Percentiles rank a stretch among this genome's conserved stretches.
Conservation (phyloP, 2,888 invertebrate genomes). For the Alloscopus bannaensis region DNA sequence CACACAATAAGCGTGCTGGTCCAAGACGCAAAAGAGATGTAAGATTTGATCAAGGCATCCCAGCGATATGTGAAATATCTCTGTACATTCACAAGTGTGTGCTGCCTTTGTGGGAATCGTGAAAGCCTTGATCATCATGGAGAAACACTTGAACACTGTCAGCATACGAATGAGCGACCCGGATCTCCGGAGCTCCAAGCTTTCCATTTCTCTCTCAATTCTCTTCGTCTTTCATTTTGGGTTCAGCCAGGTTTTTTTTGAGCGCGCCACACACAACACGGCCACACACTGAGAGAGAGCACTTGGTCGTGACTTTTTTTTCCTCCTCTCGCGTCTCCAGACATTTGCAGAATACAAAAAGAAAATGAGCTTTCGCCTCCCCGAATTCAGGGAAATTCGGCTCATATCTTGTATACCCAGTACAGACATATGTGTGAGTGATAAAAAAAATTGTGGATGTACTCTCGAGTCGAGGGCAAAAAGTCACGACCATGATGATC, state of each 20-base stretch:
- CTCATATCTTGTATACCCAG: not conserved
- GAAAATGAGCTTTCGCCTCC: not conserved
- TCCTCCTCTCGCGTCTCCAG: not conserved
- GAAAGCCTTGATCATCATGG: constrained; percentile 55
- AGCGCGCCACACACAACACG: constrained; percentile 10
- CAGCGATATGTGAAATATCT: too few relatives aligned
- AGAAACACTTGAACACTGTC: constrained; percentile 52
- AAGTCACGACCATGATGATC: constrained; percentile 52
- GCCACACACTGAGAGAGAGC: constrained; percentile 37
- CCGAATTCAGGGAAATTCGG: not conserved
- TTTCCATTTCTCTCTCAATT: constrained; percentile 16
- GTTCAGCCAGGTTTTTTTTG: too few relatives aligned
- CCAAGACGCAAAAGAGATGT: constrained; percentile 56
- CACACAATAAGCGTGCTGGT: too few relatives aligned
- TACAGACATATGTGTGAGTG: constrained; percentile 20
- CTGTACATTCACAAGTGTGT: constrained; percentile 39
- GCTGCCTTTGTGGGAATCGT: constrained; percentile 42
- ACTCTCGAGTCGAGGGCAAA: constrained; percentile 34
- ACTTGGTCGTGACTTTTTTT: constrained; percentile 9
- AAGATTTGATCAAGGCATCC: constrained; percentile 68
- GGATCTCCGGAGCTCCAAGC: not conserved
- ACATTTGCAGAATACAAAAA: not conserved
- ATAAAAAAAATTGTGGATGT: constrained; percentile 57
- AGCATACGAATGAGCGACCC: constrained; percentile 46
- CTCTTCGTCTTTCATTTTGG: too few relatives aligned